Conservation (phyloP, 2,113 vertebrate genomes). For the Aegithalos caudatus region DNA sequence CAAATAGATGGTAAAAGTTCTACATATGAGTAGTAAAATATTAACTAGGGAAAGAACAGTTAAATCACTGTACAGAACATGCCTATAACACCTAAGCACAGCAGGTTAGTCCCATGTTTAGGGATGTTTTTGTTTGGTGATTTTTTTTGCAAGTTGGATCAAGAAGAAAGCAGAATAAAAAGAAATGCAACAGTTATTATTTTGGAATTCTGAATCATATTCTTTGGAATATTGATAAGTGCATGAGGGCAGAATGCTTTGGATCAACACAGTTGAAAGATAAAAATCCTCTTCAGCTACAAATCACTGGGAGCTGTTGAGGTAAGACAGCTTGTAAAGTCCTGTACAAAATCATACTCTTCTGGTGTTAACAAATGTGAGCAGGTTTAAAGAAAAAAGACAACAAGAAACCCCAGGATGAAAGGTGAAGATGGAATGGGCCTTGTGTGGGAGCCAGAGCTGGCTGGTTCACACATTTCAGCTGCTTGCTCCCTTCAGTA, state of each 20-base stretch:
- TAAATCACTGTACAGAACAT: neutral
- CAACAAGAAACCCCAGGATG: neutral
- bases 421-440: neutral
- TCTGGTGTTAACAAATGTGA: neutral
- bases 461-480: neutral
- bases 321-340: neutral
- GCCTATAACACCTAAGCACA: neutral
- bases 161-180: neutral
- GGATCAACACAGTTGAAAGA: neutral
- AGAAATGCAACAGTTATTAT: neutral
- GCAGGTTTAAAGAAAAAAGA: neutral
- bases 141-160: neutral
- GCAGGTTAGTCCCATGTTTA: neutral
- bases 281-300: neutral
- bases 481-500: neutral
- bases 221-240: neutral
- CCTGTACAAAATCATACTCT: neutral
- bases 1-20: neutral
- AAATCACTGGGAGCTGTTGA: neutral
- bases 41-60: neutral
- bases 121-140: accelerated
- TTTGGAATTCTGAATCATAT: neutral
- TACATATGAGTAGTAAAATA: neutral
- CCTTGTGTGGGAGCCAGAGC: neutral
- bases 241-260: neutral